Evolutionary conservation across 2,888 invertebrate species (phyloP), one percentile per base, ranked within the genome.

Genomic region (Chymomyza fuscimana): DNA sequence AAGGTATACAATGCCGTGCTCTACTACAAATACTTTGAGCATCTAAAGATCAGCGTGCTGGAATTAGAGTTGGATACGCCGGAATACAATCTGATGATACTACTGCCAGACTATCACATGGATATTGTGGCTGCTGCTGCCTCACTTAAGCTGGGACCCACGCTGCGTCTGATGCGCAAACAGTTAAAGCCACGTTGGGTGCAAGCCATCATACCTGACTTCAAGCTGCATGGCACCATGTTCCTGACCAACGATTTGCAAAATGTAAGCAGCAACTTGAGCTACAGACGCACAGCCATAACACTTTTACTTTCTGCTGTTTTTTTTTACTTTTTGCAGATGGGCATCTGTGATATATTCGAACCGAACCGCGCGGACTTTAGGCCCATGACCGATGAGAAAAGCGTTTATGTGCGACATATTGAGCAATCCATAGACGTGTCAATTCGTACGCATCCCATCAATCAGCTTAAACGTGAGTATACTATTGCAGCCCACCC

Each of bases 371-470:
- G 95, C 74, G 95, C 95, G 4, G 96, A 97, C 92, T 95, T 97
- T 88, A 93, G 94, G 19, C 94, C 94, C 69, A 96, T 97, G 96
- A 96, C 96, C 40, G 93, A 93, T 22, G 95, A 96, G 87, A 92
- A 93, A n/a, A 94, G 95, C 52, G 94, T 96, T 70, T 97, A 96
- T 88, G 96, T 96, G 50, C 94, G 95, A 68, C 96, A 96, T 91
- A 95, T 97, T 81, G 96, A 97, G 91, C 97, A 97, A 92, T 95
- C 95, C 19, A 95, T 97, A 73, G 96, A 96, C 65, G 95, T 97
- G 16, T 95, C 95, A 86, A 96, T 97, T 81, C 94, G 95, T 86
- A 96, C 96, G 90, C 96, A 96, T 90, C 91, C 92, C 76, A 91
- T 91, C 81, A 91, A 92, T 87, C 92, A 92, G 74, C 78, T 92